Evolutionary conservation across 2,113 vertebrate species (phyloP).

Genomic region (Anarhynchus alexandrinus): DNA sequence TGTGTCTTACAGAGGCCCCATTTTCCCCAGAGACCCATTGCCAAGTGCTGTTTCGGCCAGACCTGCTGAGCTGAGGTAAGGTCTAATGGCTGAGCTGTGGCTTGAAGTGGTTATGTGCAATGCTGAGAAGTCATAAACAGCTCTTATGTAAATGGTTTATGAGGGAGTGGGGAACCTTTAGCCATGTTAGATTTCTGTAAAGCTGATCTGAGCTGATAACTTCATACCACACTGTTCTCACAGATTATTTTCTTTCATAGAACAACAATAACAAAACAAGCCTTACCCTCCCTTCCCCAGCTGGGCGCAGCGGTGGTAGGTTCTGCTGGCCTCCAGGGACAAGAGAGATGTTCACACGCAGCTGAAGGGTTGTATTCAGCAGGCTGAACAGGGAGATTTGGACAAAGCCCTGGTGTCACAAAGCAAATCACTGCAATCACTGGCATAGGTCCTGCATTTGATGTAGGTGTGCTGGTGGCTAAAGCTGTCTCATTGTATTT

Average conservation of each 20-base stretch:
- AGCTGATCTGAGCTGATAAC: conserved; percentile 22
- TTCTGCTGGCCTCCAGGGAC: neutral
- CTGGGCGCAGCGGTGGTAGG: neutral
- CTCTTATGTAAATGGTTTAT: conserved; percentile 54
- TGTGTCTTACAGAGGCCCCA: neutral
- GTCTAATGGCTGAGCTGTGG: neutral
- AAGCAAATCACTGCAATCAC: neutral
- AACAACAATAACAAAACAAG: neutral
- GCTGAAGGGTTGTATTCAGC: neutral
- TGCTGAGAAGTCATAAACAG: conserved; percentile 47
- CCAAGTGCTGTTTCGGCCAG: neutral
- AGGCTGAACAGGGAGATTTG: neutral
- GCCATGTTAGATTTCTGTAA: neutral
- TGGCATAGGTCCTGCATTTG: neutral
- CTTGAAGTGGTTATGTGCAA: conserved; percentile 34
- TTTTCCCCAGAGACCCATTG: neutral
- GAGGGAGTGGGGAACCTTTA: conserved; percentile 34
- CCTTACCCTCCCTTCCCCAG: neutral
- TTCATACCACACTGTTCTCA: conserved; percentile 42
- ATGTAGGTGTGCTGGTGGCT: neutral
- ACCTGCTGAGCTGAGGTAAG: conserved; percentile 7
- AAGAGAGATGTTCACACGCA: neutral
- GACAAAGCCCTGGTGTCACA: neutral
- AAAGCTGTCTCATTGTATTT: neutral
- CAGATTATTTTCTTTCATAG: conserved; percentile 27